Evolutionary conservation across 2,888 invertebrate species (phyloP), one percentile per base, ranked within the genome.

Genomic region (Hypena proboscidalis): DNA sequence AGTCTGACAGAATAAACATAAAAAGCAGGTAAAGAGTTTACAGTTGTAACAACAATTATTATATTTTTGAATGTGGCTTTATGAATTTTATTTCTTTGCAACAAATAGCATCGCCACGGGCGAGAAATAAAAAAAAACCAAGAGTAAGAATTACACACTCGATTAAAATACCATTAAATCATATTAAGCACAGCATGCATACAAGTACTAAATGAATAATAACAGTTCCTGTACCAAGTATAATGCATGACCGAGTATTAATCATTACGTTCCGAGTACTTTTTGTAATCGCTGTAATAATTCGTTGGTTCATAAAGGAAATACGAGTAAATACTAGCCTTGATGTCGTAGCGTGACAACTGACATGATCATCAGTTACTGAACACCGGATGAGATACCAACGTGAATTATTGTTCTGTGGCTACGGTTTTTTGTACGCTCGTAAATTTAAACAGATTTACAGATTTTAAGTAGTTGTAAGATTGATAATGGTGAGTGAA

Each of bases 341-440:
- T 63, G 42, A 30, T 29, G 31, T 44, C 32, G 23, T 30, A 21
- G 30, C 26, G 31, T 43, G 55, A 44, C 54, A 43, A 53, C 36
- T 46, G 35, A 23, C 49, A 17, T 42, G 44, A 29, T 40, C 55
- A 58, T 59, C 55, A 37, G 38, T 39, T 42, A 25, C 14, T 8
- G 21, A 51, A 17, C 9, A 39, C 38, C 41, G 35, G 44, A 39
- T 41, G 38, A 4, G 4, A 7, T 31, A 26, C 26, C 14, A 20
- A 39, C 32, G 26, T 26, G 26, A 32, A 39, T 39, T 20, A 38
- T 32, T 39, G 21, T 39, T 26, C 1, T 17, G 17, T 30, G 22
- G n/a, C 6, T n/a, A 21, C 4, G 3, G 4, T 26, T 20, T 26
- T 29, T 4, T 11, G 25, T 25, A 11, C 13, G 5, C 11, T 22